Evolutionary conservation across 2,888 invertebrate species (phyloP).

Genomic region (Panzeria rudis): DNA sequence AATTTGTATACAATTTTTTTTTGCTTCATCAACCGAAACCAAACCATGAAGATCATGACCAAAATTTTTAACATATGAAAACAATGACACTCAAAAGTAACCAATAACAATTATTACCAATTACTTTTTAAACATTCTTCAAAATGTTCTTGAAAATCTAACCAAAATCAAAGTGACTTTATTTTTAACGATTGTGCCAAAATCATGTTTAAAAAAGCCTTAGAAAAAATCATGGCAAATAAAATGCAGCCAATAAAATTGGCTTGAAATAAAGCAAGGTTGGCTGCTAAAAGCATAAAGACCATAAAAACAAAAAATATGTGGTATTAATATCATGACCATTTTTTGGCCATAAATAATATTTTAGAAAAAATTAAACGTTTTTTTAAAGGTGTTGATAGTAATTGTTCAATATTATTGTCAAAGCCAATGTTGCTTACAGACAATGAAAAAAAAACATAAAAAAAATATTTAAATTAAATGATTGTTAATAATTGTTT

Average conservation of each 20-base stretch:
- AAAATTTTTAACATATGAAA: slow-evolving; percentile 60
- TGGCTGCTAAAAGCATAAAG: slow-evolving; percentile 9
- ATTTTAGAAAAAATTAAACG: slow-evolving; percentile 26
- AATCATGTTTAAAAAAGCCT: slow-evolving; percentile 7
- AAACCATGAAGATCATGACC: slow-evolving; percentile 67
- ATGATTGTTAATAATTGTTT: slow-evolving; percentile 17
- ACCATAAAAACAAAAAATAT: slow-evolving; percentile 22
- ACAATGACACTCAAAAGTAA: slow-evolving; percentile 15
- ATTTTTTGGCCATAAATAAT: slow-evolving; percentile 27
- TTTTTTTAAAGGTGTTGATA: slow-evolving; percentile 28
- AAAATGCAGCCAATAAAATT: slow-evolving; percentile 48
- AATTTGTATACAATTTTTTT: not conserved
- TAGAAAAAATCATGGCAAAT: slow-evolving; percentile 8
- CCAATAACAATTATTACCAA: slow-evolving; percentile 23
- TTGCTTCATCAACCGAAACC: not conserved
- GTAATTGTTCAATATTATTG: slow-evolving; percentile 55
- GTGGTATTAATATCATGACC: not conserved
- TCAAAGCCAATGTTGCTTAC: slow-evolving; percentile 70
- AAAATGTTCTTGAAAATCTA: slow-evolving; percentile 49
- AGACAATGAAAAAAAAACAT: slow-evolving; percentile 2
- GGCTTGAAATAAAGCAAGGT: slow-evolving; percentile 13
- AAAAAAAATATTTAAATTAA: slow-evolving; percentile 6
- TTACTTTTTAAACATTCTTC: slow-evolving; percentile 25
- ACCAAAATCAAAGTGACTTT: slow-evolving; percentile 27
- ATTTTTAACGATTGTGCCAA: slow-evolving; percentile 34